Evolutionary conservation across 1,140 invertebrate genomes (phyloP).

Genomic region (Mamestra configurata): DNA sequence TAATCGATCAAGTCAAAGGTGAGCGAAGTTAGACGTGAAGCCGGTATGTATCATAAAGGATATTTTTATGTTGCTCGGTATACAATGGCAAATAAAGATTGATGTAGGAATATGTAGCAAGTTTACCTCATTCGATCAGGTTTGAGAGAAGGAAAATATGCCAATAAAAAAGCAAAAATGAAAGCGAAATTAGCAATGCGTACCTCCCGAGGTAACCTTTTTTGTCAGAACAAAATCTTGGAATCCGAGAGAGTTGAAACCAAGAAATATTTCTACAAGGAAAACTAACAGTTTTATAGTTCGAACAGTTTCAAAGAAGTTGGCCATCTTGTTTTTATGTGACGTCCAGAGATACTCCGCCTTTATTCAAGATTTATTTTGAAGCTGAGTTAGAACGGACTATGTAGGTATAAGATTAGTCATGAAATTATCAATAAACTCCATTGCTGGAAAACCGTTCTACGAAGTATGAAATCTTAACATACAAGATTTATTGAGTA

Average conservation of each 20-base stretch:
- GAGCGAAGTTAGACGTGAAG: neutral
- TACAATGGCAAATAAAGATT: neutral
- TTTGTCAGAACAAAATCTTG: neutral
- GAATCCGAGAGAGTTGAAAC: neutral
- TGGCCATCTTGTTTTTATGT: conserved; percentile 26
- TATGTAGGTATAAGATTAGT: conserved; percentile 19
- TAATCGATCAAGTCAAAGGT: neutral
- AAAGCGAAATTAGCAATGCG: neutral
- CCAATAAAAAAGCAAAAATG: neutral
- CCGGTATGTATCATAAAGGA: neutral
- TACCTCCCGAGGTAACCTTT: neutral
- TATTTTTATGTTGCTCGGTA: neutral
- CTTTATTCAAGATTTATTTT: conserved; percentile 16
- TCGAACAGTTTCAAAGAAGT: conserved; percentile 35
- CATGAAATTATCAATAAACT: conserved; percentile 35
- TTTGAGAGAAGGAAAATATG: neutral
- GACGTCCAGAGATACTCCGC: conserved; percentile 19
- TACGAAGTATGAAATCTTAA: conserved; percentile 13
- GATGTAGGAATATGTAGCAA: neutral
- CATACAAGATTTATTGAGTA: conserved; percentile 37
- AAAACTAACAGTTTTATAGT: conserved; percentile 36
- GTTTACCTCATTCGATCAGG: neutral
- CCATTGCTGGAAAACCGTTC: conserved; percentile 41
- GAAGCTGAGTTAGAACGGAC: conserved; percentile 14
- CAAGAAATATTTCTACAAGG: conserved; percentile 20